These are phyloP conservation scores for Erithacus rubecula DNA, from an alignment of 2,797 vertebrate species.

Conservation along the genomic window DNA sequence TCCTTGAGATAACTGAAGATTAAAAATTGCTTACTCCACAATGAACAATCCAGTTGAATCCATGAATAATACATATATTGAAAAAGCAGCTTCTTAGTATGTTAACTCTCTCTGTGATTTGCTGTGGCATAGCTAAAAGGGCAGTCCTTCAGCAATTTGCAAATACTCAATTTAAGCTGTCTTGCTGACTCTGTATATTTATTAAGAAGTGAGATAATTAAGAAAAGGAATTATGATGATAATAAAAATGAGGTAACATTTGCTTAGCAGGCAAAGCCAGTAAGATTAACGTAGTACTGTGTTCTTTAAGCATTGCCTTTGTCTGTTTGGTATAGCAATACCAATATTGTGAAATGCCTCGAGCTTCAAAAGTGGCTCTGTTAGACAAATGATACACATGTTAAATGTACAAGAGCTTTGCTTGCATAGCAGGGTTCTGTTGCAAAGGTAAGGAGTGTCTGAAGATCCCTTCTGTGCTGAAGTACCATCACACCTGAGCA, in stretches of 20 bases:
- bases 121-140: background rate
- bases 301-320: background rate
- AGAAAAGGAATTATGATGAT: background rate
- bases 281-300: background rate
- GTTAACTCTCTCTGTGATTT: background rate
- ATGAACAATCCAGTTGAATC: background rate
- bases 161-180: background rate
- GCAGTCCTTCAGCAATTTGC: background rate
- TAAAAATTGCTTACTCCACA: background rate
- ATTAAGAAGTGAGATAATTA: background rate
- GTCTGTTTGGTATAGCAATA: background rate
- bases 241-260: background rate
- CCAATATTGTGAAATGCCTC: accelerated
- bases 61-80: background rate
- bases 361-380: background rate
- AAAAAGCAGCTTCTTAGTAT: background rate
- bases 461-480: background rate
- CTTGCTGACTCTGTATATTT: background rate
- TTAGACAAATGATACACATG: background rate
- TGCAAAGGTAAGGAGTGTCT: background rate
- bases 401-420: background rate
- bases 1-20: background rate
- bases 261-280: background rate
- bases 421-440: background rate
- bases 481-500: background rate